Percentiles rank a stretch among this genome's conserved stretches.
phyloP scores from a whole-genome alignment of 2,113 vertebrate genomes.

The Calypte anna region DNA sequence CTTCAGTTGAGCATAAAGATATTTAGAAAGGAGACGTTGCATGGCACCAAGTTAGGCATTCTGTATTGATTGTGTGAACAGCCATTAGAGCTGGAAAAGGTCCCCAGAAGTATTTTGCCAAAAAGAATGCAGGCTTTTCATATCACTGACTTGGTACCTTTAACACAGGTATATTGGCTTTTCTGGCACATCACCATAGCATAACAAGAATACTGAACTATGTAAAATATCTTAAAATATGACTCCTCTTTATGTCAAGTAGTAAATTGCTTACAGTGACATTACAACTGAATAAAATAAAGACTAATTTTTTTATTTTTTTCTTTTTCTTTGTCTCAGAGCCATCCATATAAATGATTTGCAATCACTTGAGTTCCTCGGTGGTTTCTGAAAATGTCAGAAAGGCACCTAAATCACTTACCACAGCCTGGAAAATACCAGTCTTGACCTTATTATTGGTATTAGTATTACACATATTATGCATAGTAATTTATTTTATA shows the following conservation, averaged over 20 bases:
- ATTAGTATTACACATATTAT: too few relatives aligned
- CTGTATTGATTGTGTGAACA: neutral
- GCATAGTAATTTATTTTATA: too few relatives aligned
- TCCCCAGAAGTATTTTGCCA: neutral
- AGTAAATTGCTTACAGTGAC: neutral
- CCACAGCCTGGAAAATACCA: neutral
- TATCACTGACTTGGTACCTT: neutral
- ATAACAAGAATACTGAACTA: neutral
- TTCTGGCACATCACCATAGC: neutral
- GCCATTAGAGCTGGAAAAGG: neutral
- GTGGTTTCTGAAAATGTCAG: neutral
- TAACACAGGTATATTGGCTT: rapidly evolving
- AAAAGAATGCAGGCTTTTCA: neutral
- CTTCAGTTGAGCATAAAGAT: neutral
- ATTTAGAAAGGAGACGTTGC: neutral
- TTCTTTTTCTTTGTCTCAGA: neutral
- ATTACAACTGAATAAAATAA: neutral
- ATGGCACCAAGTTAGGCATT: neutral
- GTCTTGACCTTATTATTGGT: neutral
- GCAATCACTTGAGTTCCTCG: neutral
- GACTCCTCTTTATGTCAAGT: neutral
- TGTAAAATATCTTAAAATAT: neutral
- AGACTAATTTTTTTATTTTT: neutral
- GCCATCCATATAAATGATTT: neutral
- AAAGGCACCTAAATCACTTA: neutral